Evolutionary conservation across 2,797 vertebrate species (phyloP).

Genomic region (Fistularia commersonii): DNA sequence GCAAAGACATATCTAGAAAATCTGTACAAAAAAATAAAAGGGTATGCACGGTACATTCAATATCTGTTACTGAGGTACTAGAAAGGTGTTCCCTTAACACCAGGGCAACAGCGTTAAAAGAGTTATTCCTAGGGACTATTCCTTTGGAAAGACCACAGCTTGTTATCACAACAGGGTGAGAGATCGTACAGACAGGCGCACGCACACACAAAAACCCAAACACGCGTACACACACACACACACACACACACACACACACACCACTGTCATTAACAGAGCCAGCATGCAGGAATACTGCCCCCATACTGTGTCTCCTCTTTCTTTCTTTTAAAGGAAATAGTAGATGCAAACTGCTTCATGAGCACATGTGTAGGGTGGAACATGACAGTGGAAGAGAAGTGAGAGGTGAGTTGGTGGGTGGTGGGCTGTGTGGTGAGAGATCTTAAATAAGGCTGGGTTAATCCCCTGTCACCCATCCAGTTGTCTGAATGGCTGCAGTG

Average conservation of each 20-base stretch:
- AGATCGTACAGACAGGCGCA: slow-evolving; percentile 19
- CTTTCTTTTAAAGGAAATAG: slow-evolving; percentile 46
- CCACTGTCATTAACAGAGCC: slow-evolving; percentile 54
- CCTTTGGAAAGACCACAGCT: slow-evolving; percentile 74
- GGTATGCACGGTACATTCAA: slow-evolving; percentile 84
- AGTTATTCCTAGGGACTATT: slow-evolving; percentile 68
- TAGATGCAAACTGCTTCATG: slow-evolving; percentile 46
- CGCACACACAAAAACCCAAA: slow-evolving; percentile 1
- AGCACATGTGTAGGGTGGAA: slow-evolving; percentile 27
- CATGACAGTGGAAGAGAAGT: slow-evolving; percentile 35
- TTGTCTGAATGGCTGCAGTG: slow-evolving; percentile 42
- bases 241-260: slow-evolving; percentile 21
- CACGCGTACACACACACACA: slow-evolving; percentile 1
- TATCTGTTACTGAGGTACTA: slow-evolving; percentile 89
- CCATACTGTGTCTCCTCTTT: slow-evolving; percentile 46
- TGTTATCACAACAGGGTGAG: slow-evolving; percentile 56
- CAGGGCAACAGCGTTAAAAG: slow-evolving; percentile 72
- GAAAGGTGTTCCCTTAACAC: slow-evolving; percentile 78
- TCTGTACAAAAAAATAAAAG: slow-evolving; percentile 77
- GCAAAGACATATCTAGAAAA: slow-evolving; percentile 75
- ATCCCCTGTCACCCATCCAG: slow-evolving; percentile 35
- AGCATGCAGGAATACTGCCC: slow-evolving; percentile 55
- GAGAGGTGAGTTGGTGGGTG: slow-evolving; percentile 12
- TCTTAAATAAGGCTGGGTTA: slow-evolving; percentile 34
- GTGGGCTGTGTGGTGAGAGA: slow-evolving; percentile 20